phyloP scores from a whole-genome alignment of 2,113 vertebrate genomes.

The Aspidoscelis tigris region DNA sequence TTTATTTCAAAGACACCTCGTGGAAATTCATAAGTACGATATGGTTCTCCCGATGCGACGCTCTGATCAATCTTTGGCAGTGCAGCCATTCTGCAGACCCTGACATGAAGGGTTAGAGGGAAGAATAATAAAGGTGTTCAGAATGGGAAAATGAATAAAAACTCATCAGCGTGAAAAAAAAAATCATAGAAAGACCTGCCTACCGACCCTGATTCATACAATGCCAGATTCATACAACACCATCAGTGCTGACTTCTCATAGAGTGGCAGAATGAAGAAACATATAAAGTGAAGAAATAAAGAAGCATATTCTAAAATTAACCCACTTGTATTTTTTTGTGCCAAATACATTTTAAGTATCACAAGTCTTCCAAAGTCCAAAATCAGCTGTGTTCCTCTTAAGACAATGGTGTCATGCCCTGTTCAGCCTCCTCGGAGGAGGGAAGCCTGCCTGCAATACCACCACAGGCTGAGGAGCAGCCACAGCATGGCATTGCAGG shows the following conservation, averaged over 20 bases:
- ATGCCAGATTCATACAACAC: too few relatives aligned
- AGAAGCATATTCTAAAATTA: not conserved
- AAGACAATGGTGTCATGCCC: too few relatives aligned
- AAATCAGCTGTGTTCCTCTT: not conserved
- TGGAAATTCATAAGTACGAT: slow-evolving; percentile 67
- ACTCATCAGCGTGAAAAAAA: not conserved
- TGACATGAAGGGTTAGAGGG: not conserved
- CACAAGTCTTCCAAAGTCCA: not conserved
- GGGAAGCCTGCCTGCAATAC: too few relatives aligned
- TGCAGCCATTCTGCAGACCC: slow-evolving; percentile 50
- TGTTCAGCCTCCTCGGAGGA: too few relatives aligned
- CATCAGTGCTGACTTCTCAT: not conserved
- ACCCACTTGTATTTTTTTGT: not conserved
- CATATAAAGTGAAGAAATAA: too few relatives aligned
- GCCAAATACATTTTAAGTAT: not conserved
- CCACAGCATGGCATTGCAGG: too few relatives aligned
- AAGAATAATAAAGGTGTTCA: not conserved
- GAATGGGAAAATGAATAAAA: not conserved
- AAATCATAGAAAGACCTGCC: not conserved
- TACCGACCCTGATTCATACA: not conserved
- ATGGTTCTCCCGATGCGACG: slow-evolving; percentile 60
- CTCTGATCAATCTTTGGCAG: slow-evolving; percentile 55
- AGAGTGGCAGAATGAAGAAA: not conserved
- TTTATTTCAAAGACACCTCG: slow-evolving; percentile 64
- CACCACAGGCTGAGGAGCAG: too few relatives aligned